Evolutionary conservation across 2,113 vertebrate species (phyloP).

Genomic region (Podarcis muralis): DNA sequence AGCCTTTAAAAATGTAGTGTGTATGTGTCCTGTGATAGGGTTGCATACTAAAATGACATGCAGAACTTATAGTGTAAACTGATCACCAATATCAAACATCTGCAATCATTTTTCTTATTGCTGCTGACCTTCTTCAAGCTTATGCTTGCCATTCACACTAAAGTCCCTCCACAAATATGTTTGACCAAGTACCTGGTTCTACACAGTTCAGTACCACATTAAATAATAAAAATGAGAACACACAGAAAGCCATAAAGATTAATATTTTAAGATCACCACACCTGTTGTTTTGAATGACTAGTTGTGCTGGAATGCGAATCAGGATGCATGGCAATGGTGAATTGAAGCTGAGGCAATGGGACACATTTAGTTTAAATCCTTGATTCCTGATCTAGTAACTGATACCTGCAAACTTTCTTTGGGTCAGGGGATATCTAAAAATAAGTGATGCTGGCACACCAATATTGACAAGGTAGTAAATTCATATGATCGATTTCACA

Average conservation of each 20-base stretch:
- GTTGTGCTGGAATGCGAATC: background rate
- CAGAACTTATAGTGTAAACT: background rate
- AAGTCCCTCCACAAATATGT: background rate
- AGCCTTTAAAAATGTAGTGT: no score
- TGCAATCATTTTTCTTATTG: background rate
- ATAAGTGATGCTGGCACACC: background rate
- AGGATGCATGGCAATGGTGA: background rate
- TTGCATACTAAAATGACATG: background rate
- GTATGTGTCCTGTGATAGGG: background rate
- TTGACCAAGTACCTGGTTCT: background rate
- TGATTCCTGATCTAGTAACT: background rate
- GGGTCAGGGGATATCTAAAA: background rate
- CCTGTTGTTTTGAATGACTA: background rate
- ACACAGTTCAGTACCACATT: background rate
- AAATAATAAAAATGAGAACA: background rate
- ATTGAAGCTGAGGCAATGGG: background rate
- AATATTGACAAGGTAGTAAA: background rate
- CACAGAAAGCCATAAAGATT: background rate
- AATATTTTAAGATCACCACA: background rate
- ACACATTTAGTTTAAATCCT: background rate
- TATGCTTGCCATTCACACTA: background rate
- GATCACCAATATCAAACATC: background rate
- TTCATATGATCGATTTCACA: background rate
- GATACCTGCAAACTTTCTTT: background rate
- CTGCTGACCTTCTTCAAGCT: background rate